A percentile compares a stretch with the other conserved stretches of the same genome.
phyloP scores from a whole-genome alignment of 1,140 invertebrate species.

The Pachyrhynchus sulphureomaculatus region DNA sequence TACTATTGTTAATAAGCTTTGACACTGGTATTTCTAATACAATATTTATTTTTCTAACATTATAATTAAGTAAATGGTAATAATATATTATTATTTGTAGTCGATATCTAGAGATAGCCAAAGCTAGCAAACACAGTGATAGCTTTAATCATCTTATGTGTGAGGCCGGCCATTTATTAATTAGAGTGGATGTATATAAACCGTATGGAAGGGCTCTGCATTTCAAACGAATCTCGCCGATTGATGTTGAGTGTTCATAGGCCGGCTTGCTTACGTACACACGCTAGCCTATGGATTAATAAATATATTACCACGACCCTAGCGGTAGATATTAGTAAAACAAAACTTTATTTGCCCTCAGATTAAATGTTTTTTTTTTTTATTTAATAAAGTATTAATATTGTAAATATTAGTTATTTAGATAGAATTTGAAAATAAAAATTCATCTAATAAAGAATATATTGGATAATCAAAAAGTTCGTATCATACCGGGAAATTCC shows the following conservation, averaged over 20 bases:
- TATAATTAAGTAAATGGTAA: too few species aligned
- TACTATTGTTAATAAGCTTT: too few species aligned
- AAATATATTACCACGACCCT: slow-evolving; percentile 24
- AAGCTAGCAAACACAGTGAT: slow-evolving; percentile 37
- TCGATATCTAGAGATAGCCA: background rate
- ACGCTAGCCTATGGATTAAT: slow-evolving; percentile 23
- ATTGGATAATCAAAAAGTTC: too few species aligned
- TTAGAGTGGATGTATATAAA: slow-evolving; percentile 48
- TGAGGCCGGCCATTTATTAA: slow-evolving; percentile 46
- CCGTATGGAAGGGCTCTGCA: slow-evolving; percentile 43
- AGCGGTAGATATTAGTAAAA: slow-evolving; percentile 15
- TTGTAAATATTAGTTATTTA: too few species aligned
- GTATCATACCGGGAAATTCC: too few species aligned
- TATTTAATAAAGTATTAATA: too few species aligned
- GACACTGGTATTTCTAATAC: too few species aligned
- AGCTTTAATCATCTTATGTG: slow-evolving; percentile 43
- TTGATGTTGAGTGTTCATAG: slow-evolving; percentile 46
- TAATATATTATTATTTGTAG: background rate
- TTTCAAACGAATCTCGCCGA: slow-evolving; percentile 49
- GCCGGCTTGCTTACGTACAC: slow-evolving; percentile 23
- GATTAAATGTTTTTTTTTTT: too few species aligned
- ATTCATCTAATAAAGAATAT: too few species aligned
- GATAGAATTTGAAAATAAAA: too few species aligned
- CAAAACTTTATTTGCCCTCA: slow-evolving; percentile 7
- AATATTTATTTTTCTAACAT: too few species aligned